A percentile compares a stretch with the other conserved stretches of the same genome.
Evolutionary conservation across 1,140 invertebrate genomes (phyloP).

Genomic region (Macrocentrus cingulum): DNA sequence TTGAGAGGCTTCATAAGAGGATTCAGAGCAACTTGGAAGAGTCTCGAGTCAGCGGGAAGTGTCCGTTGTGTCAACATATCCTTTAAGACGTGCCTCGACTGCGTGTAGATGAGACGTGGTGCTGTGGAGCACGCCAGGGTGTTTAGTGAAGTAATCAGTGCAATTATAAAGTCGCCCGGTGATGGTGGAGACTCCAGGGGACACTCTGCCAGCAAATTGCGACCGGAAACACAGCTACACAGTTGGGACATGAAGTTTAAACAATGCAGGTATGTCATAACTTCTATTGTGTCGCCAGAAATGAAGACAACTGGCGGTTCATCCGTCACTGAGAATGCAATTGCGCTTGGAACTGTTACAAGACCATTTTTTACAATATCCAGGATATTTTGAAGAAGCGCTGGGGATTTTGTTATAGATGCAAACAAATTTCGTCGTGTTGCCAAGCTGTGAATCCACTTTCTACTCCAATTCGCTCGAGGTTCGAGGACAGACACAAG

Average conservation of each 20-base stretch:
- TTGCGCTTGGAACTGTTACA: conserved; percentile 31
- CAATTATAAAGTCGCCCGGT: conserved; percentile 42
- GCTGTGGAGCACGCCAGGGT: conserved; percentile 38
- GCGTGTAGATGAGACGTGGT: conserved; percentile 44
- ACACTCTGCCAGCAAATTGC: conserved; percentile 39
- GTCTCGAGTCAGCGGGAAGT: conserved; percentile 40
- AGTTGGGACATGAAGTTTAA: conserved; percentile 46
- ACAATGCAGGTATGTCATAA: conserved; percentile 50
- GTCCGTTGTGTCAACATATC: conserved; percentile 40
- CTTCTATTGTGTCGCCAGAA: conserved; percentile 50
- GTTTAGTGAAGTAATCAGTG: conserved; percentile 42
- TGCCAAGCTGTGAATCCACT: conserved; percentile 46
- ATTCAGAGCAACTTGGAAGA: conserved; percentile 44
- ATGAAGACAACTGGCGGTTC: conserved; percentile 46
- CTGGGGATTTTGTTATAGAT: conserved; percentile 44
- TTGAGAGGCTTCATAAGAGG: conserved; percentile 36
- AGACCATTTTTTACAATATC: conserved; percentile 37
- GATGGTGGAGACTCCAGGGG: conserved; percentile 37
- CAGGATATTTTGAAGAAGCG: conserved; percentile 40
- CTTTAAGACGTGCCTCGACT: conserved; percentile 38
- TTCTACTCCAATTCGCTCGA: conserved; percentile 48
- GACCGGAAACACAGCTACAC: conserved; percentile 40
- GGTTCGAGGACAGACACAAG: conserved; percentile 51
- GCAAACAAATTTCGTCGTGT: conserved; percentile 42
- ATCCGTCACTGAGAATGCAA: conserved; percentile 40